These are phyloP conservation scores for Heliothis subflexa DNA, from an alignment of 1,140 invertebrate species.

Conservation along the genomic window DNA sequence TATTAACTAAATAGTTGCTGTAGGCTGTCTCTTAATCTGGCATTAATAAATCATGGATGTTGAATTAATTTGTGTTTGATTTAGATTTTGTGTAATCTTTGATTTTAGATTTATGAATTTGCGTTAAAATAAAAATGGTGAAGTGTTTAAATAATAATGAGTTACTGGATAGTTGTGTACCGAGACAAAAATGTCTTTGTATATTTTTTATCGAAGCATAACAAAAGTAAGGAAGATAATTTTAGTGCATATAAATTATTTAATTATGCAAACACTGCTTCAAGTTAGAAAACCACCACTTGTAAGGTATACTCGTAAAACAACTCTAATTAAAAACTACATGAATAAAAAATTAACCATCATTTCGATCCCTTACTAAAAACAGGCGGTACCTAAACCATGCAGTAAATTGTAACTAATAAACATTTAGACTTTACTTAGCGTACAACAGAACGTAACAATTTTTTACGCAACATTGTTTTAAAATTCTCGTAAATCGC, in stretches of 20 bases:
- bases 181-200: no score
- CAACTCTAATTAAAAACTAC: background rate
- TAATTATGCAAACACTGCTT: no score
- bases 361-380: background rate
- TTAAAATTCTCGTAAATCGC: constrained; percentile 35
- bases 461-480: constrained; percentile 36
- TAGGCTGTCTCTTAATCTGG: constrained; percentile 16
- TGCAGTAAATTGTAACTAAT: background rate
- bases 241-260: no score
- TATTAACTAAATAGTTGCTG: constrained; percentile 26
- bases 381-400: background rate
- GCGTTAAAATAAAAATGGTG: background rate
- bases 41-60: constrained; percentile 24
- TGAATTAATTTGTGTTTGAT: constrained; percentile 5
- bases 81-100: constrained; percentile 3
- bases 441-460: constrained; percentile 1
- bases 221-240: no score
- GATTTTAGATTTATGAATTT: background rate
- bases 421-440: background rate
- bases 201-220: no score
- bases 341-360: background rate
- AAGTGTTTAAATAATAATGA: background rate
- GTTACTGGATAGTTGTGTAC: background rate
- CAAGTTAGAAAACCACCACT: no score
- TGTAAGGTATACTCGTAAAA: no score